phyloP scores from a whole-genome alignment of 1,140 invertebrate genomes.

The Drosophila ercepeae region DNA sequence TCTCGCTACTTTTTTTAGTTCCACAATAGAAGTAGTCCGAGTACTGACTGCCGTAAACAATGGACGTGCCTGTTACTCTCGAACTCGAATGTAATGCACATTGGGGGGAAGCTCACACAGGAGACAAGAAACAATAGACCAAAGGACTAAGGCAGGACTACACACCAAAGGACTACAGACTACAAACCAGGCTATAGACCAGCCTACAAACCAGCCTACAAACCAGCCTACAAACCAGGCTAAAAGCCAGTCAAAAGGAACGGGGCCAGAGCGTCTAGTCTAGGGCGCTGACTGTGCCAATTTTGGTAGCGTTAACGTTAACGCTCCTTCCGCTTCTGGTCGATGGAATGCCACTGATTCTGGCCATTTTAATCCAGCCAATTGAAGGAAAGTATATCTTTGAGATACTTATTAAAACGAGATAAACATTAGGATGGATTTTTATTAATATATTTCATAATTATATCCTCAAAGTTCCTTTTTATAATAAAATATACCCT shows the following conservation, averaged over 20 bases:
- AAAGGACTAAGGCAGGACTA: too few species aligned
- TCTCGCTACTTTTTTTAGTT: conserved; percentile 23
- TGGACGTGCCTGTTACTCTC: conserved; percentile 29
- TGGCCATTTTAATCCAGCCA: neutral
- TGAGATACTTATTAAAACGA: too few species aligned
- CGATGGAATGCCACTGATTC: conserved; percentile 52
- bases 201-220: neutral
- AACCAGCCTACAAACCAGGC: conserved; percentile 1
- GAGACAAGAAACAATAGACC: conserved; percentile 11
- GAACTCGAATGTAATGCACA: conserved; percentile 60
- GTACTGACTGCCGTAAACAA: conserved; percentile 61
- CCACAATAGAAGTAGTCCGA: conserved; percentile 66
- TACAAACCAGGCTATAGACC: neutral
- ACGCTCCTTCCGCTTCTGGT: conserved; percentile 5
- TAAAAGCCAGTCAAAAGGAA: conserved; percentile 1
- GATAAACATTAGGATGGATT: too few species aligned
- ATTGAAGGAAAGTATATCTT: neutral
- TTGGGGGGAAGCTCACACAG: conserved; percentile 12
- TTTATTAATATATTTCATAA: too few species aligned
- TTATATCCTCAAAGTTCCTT: too few species aligned
- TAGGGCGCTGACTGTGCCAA: conserved; percentile 61
- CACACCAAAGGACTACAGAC: conserved; percentile 3
- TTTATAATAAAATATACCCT: too few species aligned
- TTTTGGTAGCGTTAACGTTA: conserved; percentile 41
- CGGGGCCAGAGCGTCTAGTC: conserved; percentile 47